Base-by-base conservation (phyloP, 1,140 invertebrate species). In the Thalassaphorura encarpata region DNA sequence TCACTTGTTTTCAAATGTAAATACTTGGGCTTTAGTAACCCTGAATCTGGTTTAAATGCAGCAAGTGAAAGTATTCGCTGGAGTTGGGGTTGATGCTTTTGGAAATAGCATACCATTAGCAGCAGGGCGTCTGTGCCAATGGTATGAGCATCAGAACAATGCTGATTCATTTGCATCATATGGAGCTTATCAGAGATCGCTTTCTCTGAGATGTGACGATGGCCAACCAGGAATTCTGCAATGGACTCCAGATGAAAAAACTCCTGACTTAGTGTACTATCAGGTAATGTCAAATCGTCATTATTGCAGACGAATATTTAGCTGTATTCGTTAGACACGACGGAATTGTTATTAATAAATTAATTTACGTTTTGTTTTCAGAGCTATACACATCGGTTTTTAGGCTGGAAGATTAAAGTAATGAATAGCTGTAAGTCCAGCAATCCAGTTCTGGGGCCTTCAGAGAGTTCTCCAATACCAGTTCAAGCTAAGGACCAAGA, bases 351-450 rank as follows among this genome's bases (percentile, higher is more conserved):
- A 46, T 27, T 54, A 29, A 18, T 28, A 27, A 49, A 15, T 48
- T 24, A 23, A 11, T 8, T 24, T 8, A 48, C 4, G 41, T 6
- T 45, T 21, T 18, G 3, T 18, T 54, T 21, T 19, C 72, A 93
- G 84, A 94, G 90, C 69, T 95, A 84, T 73, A 87, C 87, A 11
- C 88, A 94, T 72, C 84, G 90, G 33, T 83, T 92, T 67, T 78
- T 96, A 52, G 93, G 93, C 31, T 95, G 90, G 89, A 93, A 90
- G 72, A 96, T 97, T 60, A 84, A 90, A 66, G 87, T 97, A 0
- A 76, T 85, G n/a, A n/a, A n/a, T n/a, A n/a, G n/a, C n/a, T n/a
- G n/a, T n/a, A n/a, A n/a, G n/a, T n/a, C n/a, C n/a, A n/a, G n/a
- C n/a, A n/a, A n/a, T n/a, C n/a, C n/a, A n/a, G n/a, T n/a, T n/a